These are phyloP conservation scores for Byasa hedistus DNA, from an alignment of 2,888 invertebrate genomes.

Conservation along the genomic window DNA sequence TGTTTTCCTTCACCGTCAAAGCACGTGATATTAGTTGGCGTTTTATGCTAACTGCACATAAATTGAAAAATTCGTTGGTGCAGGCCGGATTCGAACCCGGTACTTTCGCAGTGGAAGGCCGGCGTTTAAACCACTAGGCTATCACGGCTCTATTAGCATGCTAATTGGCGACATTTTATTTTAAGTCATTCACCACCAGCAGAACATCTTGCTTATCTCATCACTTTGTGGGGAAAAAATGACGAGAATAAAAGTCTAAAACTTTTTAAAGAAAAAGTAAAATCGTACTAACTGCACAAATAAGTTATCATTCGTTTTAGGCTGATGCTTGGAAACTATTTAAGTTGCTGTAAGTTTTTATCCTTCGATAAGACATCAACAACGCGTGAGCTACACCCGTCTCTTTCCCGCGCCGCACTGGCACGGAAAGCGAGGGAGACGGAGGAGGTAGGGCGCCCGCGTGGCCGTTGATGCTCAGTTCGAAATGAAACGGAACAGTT, in stretches of 20 bases:
- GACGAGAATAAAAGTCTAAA: constrained; percentile 37
- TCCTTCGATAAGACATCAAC: constrained; percentile 72
- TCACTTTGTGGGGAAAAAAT: too few relatives aligned
- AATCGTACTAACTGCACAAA: constrained; percentile 73
- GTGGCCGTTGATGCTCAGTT: constrained; percentile 72
- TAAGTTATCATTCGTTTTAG: constrained; percentile 66
- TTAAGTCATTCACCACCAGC: too few relatives aligned
- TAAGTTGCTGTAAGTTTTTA: constrained; percentile 70
- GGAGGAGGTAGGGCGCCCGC: constrained; percentile 70
- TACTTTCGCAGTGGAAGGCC: too few relatives aligned
- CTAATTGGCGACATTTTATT: too few relatives aligned
- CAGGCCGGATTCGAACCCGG: too few relatives aligned
- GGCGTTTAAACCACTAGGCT: too few relatives aligned
- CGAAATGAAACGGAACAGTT: constrained; percentile 73
- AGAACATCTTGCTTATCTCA: too few relatives aligned
- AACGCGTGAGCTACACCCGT: constrained; percentile 50
- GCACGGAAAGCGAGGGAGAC: constrained; percentile 64
- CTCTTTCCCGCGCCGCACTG: constrained; percentile 54
- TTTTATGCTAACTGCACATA: too few relatives aligned
- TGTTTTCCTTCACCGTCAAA: too few relatives aligned
- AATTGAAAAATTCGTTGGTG: too few relatives aligned
- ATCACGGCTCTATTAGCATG: too few relatives aligned
- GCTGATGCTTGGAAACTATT: constrained; percentile 71
- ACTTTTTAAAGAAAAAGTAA: constrained; percentile 55
- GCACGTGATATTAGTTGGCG: too few relatives aligned